Evolutionary conservation across 2,888 invertebrate species (phyloP).

Genomic region (Griposia aprilina): DNA sequence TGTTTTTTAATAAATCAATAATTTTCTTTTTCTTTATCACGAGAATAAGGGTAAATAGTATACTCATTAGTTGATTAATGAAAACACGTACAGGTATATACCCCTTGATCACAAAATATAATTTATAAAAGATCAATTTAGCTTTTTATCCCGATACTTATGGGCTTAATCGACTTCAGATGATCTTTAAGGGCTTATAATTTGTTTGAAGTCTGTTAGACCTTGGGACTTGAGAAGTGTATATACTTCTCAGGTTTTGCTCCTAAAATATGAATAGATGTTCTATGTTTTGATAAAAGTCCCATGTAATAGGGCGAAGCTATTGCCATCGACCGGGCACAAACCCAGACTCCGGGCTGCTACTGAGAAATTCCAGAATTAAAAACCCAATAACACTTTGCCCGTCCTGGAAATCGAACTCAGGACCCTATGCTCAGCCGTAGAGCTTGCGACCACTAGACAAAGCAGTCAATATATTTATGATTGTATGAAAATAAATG

Average conservation of each 20-base stretch:
- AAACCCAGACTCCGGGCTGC: neutral
- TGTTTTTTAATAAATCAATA: neutral
- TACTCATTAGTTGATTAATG: neutral
- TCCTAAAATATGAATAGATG: neutral
- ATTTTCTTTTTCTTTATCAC: slow-evolving; percentile 4
- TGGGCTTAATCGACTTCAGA: slow-evolving; percentile 7
- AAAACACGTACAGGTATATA: slow-evolving; percentile 8
- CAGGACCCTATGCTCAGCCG: neutral
- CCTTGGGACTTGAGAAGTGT: neutral
- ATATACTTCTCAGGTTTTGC: neutral
- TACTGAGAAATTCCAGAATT: neutral
- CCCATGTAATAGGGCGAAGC: neutral
- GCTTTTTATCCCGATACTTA: slow-evolving; percentile 7
- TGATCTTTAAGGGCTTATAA: neutral
- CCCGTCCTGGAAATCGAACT: neutral
- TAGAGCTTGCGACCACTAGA: neutral
- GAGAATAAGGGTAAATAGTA: neutral
- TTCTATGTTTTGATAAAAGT: neutral
- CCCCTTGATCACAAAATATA: neutral
- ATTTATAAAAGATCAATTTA: slow-evolving; percentile 10
- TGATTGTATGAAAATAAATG: neutral
- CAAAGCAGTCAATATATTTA: neutral
- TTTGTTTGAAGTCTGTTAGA: slow-evolving; percentile 11
- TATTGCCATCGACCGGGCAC: neutral
- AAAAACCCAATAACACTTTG: neutral